Percentiles rank a stretch among this genome's conserved stretches.
phyloP scores from a whole-genome alignment of 1,140 invertebrate species.

The Drosophila tristis region DNA sequence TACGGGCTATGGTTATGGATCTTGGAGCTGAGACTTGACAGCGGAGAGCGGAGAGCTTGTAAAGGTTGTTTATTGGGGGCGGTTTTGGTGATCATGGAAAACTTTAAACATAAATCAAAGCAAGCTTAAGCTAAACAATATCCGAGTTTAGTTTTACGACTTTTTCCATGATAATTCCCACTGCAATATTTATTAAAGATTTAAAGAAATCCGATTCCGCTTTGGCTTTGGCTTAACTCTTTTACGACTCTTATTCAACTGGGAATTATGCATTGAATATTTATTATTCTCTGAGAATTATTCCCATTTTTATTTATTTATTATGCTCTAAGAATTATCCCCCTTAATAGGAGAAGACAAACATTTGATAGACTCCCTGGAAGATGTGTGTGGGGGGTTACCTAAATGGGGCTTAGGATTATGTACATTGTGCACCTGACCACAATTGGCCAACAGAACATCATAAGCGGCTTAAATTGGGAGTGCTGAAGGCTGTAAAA shows the following conservation, averaged over 20 bases:
- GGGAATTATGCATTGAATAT: too few relatives aligned
- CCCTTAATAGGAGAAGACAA: slow-evolving; percentile 2
- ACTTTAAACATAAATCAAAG: too few relatives aligned
- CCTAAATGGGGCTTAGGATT: slow-evolving; percentile 30
- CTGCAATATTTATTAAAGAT: too few relatives aligned
- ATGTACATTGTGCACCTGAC: slow-evolving; percentile 38
- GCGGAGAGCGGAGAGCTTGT: too few relatives aligned
- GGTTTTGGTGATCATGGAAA: slow-evolving; percentile 8
- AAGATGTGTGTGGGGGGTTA: not conserved
- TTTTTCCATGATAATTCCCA: too few relatives aligned
- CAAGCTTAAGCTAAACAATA: too few relatives aligned
- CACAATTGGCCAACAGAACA: slow-evolving; percentile 36
- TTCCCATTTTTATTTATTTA: too few relatives aligned
- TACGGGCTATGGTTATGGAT: slow-evolving; percentile 8
- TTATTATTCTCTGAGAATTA: too few relatives aligned
- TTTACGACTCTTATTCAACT: too few relatives aligned
- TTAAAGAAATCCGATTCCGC: too few relatives aligned
- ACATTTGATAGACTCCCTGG: slow-evolving; percentile 26
- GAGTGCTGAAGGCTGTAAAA: slow-evolving; percentile 3
- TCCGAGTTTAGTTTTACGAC: too few relatives aligned
- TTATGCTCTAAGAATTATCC: not conserved
- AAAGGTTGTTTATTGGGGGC: slow-evolving; percentile 11
- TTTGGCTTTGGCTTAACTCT: too few relatives aligned
- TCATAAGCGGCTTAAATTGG: slow-evolving; percentile 39
- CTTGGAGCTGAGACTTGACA: not conserved